Evolutionary conservation across 2,113 vertebrate species (phyloP).

Genomic region (Rostratula benghalensis): DNA sequence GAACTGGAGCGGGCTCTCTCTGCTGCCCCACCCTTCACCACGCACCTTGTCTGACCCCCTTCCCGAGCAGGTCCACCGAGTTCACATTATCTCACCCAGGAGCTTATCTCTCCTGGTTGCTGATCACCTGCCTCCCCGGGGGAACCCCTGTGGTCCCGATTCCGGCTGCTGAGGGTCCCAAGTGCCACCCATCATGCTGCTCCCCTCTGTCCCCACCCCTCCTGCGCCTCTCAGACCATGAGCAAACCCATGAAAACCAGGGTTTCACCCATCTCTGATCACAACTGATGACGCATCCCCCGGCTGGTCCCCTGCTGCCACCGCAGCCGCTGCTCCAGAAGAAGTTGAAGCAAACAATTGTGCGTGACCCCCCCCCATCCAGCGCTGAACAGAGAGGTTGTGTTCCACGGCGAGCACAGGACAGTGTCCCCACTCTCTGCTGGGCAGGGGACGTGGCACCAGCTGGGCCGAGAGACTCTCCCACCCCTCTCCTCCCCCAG

Average conservation of each 20-base stretch:
- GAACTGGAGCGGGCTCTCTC: neutral
- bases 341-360: neutral
- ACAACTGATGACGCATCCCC: neutral
- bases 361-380: neutral
- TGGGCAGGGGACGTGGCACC: neutral
- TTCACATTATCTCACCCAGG: neutral
- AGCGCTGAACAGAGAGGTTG: neutral
- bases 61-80: neutral
- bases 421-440: neutral
- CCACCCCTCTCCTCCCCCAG: neutral
- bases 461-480: neutral
- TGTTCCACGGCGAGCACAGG: neutral
- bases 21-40: neutral
- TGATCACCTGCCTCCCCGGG: neutral
- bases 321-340: neutral
- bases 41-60: neutral
- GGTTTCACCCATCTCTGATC: neutral
- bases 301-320: neutral
- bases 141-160: neutral
- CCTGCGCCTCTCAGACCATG: accelerated
- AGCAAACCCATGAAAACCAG: accelerated
- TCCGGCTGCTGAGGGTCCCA: neutral
- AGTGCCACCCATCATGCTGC: accelerated
- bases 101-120: neutral
- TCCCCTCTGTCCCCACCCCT: too few relatives aligned